Conservation (phyloP, 2,113 vertebrate genomes). For the Nycticebus coucang region DNA sequence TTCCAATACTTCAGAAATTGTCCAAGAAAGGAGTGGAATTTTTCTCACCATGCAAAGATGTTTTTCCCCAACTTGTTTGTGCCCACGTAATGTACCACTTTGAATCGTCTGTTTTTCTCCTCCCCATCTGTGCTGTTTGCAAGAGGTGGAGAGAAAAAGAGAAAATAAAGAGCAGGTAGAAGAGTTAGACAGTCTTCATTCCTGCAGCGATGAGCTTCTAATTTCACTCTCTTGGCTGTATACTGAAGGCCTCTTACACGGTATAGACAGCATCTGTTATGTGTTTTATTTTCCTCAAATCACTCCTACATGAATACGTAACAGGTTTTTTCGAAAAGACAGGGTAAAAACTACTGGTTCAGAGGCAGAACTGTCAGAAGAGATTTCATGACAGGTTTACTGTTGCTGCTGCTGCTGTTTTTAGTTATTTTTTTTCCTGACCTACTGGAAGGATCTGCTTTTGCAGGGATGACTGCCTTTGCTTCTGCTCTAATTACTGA, state of each 20-base stretch:
- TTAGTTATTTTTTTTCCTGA: constrained; percentile 12
- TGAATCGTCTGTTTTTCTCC: constrained; percentile 66
- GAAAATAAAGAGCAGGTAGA: neutral
- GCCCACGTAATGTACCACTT: constrained; percentile 76
- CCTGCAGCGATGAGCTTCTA: constrained; percentile 15
- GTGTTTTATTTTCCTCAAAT: neutral
- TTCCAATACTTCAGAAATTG: constrained; percentile 80
- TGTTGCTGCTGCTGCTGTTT: neutral
- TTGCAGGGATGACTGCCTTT: constrained; percentile 36
- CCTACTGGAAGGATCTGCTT: constrained; percentile 1
- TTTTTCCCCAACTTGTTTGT: constrained; percentile 75
- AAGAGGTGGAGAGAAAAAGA: neutral
- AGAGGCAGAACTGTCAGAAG: neutral
- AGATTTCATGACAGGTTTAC: neutral
- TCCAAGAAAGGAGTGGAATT: constrained; percentile 78
- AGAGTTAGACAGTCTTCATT: neutral
- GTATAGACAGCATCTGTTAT: neutral
- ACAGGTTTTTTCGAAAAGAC: neutral
- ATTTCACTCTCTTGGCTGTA: neutral
- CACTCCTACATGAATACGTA: neutral
- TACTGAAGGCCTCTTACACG: neutral
- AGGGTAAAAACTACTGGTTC: neutral
- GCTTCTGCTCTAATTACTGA: constrained; percentile 39
- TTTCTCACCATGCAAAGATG: constrained; percentile 77
- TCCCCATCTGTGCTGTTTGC: constrained; percentile 67